Base-by-base conservation (phyloP, 2,797 vertebrate genomes). In the Phrynocephalus vlangalii region DNA sequence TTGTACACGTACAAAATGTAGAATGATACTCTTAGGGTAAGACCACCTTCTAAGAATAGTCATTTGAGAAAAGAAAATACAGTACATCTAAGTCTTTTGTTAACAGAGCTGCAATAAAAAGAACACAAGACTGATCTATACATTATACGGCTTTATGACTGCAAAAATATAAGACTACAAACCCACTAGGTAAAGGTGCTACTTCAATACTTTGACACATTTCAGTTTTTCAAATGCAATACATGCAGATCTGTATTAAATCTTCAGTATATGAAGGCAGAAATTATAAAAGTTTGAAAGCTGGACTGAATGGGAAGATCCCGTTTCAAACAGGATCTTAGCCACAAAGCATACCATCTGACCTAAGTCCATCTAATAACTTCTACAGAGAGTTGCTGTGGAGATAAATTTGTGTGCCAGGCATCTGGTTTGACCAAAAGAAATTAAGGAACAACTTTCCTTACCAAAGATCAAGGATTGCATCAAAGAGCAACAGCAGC, bases 101-200 rank as follows among this genome's bases (percentile, higher is more conserved):
- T 84, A n/a, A 83, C 20, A 84, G 86, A 83, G 2, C 2, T 71
- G 73, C 86, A 86, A 6, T 6, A 82, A 86, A 92, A 60, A 33
- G 75, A 90, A 60, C 79, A 91, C 50, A 56, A 90, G 13, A 76
- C n/a, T 30, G 24, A 38, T 52, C 60, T 72, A 70, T 70, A 73
- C 6, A 76, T 80, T 38, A 38, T 50, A 48, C 75, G 44, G 56
- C 56, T 60, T 56, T 71, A 56, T 60, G 30, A 20, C 30, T 50
- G 18, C 44, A 81, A 75, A 67, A 38, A 75, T 82, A 82, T 67
- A 75, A 66, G 28, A 86, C 72, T 76, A 48, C 33, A 84, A 44
- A 38, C 72, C 1, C 1, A 20, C 2, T 82, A 33, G 70, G 70
- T 60, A 60, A 91, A 85, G 2, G 66, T 1, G 30, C 0, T 6